Conservation (phyloP, 2,888 invertebrate species). For the Piscicola geometra region DNA sequence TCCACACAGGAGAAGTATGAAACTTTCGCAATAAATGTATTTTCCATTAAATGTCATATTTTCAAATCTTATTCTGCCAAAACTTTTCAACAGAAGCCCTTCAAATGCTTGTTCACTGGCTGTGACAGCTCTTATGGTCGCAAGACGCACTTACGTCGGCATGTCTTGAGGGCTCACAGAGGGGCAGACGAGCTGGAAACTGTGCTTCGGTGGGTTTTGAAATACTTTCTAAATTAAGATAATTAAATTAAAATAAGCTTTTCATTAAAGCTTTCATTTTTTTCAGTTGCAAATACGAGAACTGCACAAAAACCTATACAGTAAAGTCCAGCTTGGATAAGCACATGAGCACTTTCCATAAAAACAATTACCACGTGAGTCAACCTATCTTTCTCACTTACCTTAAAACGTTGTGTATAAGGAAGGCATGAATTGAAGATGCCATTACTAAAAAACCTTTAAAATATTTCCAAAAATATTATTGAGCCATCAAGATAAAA, state of each 20-base stretch:
- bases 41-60: not conserved
- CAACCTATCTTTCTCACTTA: too few relatives aligned
- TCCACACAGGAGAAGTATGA: slow-evolving; percentile 22
- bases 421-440: too few relatives aligned
- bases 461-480: too few relatives aligned
- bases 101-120: not conserved
- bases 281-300: not conserved
- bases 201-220: too few relatives aligned
- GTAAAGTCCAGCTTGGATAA: slow-evolving; percentile 5
- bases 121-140: slow-evolving; percentile 12
- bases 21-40: not conserved
- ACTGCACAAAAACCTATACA: not conserved
- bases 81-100: slow-evolving; percentile 7
- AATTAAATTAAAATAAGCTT: too few relatives aligned
- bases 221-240: too few relatives aligned
- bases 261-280: not conserved
- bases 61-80: not conserved
- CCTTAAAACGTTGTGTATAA: too few relatives aligned
- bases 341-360: not conserved
- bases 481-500: too few relatives aligned
- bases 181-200: not conserved
- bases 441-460: too few relatives aligned
- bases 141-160: not conserved
- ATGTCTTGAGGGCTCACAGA: not conserved
- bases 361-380: not conserved